phyloP scores from a whole-genome alignment of 2,888 invertebrate species.

The Celastrina argiolus region DNA sequence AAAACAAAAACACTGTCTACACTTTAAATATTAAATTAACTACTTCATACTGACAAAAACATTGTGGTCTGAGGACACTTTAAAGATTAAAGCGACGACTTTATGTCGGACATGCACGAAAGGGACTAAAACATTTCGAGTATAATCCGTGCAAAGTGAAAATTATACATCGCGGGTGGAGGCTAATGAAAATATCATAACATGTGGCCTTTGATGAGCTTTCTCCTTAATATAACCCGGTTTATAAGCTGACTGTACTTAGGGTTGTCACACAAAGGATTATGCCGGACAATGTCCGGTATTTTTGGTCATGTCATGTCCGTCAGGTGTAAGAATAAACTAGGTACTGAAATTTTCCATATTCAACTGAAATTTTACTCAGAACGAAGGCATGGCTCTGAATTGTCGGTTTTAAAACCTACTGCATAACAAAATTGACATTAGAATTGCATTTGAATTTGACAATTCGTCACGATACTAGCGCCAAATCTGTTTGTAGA shows the following conservation, averaged over 20 bases:
- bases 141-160: slow-evolving; percentile 6
- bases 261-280: background rate
- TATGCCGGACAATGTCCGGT: background rate
- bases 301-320: background rate
- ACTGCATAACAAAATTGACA: no score
- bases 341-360: no score
- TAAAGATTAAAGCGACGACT: background rate
- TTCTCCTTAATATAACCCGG: background rate
- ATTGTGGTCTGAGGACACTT: background rate
- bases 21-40: background rate
- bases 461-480: no score
- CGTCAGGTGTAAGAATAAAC: no score
- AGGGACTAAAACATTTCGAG: background rate
- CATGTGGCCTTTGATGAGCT: background rate
- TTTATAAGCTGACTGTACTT: slow-evolving; percentile 36
- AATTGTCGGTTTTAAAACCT: no score
- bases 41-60: background rate
- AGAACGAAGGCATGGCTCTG: no score
- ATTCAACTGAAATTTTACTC: no score
- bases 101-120: background rate
- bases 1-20: no score
- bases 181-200: background rate
- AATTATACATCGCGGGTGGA: background rate
- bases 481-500: no score
- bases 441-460: no score